Evolutionary conservation across 1,140 invertebrate species (phyloP).

Genomic region (Phenacoccus solenopsis): DNA sequence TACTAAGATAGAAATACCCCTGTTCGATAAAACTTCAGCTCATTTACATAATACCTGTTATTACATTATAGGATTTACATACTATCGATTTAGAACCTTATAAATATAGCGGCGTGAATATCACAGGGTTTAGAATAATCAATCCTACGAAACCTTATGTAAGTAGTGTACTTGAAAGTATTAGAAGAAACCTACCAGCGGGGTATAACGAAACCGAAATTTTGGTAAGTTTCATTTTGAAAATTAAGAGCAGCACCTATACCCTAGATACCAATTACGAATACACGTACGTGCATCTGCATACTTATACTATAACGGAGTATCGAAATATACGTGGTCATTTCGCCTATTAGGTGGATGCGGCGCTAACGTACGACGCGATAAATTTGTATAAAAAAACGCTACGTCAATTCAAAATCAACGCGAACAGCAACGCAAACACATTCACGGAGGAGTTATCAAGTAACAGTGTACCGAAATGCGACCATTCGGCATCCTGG

Average conservation of each 20-base stretch:
- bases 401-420: background rate
- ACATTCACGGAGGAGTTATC: background rate
- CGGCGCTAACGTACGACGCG: conserved; percentile 65
- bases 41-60: background rate
- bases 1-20: no score
- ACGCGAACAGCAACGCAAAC: background rate
- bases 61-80: conserved; percentile 50
- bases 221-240: no score
- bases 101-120: conserved; percentile 73
- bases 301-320: no score
- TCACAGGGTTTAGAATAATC: conserved; percentile 61
- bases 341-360: conserved; percentile 49
- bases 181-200: background rate
- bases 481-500: conserved; percentile 48
- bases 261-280: no score
- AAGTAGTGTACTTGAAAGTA: conserved; percentile 45
- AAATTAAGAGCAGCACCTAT: no score
- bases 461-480: conserved; percentile 38
- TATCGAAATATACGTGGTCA: no score
- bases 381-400: conserved; percentile 55
- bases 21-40: background rate
- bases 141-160: conserved; percentile 51
- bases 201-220: background rate
- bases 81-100: conserved; percentile 64
- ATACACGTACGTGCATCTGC: no score